Evolutionary conservation across 2,113 vertebrate species (phyloP).

Genomic region (Perca fluviatilis): DNA sequence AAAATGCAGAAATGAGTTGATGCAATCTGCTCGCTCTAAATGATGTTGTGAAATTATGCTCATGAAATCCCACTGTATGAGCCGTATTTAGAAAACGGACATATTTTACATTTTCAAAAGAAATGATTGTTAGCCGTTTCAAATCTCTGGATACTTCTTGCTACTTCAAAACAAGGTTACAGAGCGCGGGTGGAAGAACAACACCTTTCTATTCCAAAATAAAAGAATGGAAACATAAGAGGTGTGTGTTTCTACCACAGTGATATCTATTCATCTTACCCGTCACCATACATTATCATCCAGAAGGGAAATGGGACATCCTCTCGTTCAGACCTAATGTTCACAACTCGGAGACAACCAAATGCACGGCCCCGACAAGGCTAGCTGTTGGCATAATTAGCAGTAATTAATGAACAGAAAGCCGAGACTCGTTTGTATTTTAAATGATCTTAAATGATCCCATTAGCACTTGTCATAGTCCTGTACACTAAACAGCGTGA

Average conservation of each 20-base stretch:
- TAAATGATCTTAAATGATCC: constrained; percentile 99
- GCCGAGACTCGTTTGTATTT: constrained; percentile 99
- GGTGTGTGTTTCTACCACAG: background rate
- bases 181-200: background rate
- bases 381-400: constrained; percentile 98
- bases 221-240: background rate
- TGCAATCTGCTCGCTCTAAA: constrained; percentile 68
- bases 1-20: constrained; percentile 78
- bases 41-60: constrained; percentile 40
- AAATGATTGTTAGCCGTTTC: background rate
- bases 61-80: constrained; percentile 32
- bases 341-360: constrained; percentile 83
- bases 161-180: background rate
- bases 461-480: constrained; percentile 99
- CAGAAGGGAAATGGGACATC: constrained; percentile 60
- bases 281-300: constrained; percentile 36
- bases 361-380: constrained; percentile 92
- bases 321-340: constrained; percentile 66
- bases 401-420: constrained; percentile 99
- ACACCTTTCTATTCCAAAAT: background rate
- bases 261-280: constrained; percentile 44
- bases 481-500: constrained; percentile 98
- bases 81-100: constrained; percentile 16
- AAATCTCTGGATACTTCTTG: background rate
- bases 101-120: constrained; percentile 4